Evolutionary conservation across 2,113 vertebrate species (phyloP), one percentile per base, ranked within the genome.

Genomic region (Montifringilla adamsi): DNA sequence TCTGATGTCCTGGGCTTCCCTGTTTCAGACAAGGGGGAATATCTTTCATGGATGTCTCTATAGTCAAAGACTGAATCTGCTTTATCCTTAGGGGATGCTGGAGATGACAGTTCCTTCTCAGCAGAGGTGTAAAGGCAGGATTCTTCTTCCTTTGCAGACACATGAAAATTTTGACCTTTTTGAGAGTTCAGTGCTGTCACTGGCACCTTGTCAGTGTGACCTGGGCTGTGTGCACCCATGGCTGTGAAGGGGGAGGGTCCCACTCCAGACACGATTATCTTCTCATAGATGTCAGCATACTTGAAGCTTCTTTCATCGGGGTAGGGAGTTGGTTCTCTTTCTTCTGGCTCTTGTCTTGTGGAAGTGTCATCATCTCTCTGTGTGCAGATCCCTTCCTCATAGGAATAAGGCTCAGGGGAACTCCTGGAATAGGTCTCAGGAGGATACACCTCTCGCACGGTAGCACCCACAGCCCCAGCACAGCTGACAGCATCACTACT

Each of bases 261-360:
- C 46, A 93, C 89, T 43, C 97, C 97, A 7, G 97, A 97, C 30
- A 97, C 88, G 88, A 96, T 96, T 64, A 97, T 95, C 88, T 98
- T 98, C 95, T 99, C 98, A 55, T 99, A 99, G 84, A 99, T 97
- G 89, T 99, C 99, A 49, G 99, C 95, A 22, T 99, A 99, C 41
- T 98, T 99, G 96, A 99, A 99, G 35, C 98, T 99, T 84, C 99
- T 99, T 50, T 99, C 98, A 4, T 98, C 98, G 3, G 99, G 99
- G 41, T 99, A 99, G 15, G 99, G 99, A 2, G 99, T 99, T 97
- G 99, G 98, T 94, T 99, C 99, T 83, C 99, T 98, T 76, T 98
- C 98, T 87, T 99, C 99, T 33, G 97, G 96, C 72, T 98, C 98
- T 7, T 94, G 83, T 91, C 98, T 95, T 80, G 98, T 79, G 10